These are phyloP conservation scores for Lophius piscatorius DNA, from an alignment of 2,113 vertebrate genomes.

Conservation along the genomic window DNA sequence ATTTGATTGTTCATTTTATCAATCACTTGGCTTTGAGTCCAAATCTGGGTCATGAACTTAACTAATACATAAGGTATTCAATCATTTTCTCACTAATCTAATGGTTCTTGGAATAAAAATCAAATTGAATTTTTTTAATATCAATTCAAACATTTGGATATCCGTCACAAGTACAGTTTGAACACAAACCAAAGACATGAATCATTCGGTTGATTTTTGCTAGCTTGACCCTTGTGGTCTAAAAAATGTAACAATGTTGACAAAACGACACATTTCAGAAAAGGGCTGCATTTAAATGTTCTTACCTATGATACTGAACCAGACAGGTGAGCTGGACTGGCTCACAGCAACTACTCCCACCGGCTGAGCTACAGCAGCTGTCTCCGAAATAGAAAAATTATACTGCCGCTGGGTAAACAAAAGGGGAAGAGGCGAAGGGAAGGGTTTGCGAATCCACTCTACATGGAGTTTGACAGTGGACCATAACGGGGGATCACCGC, in stretches of 20 bases:
- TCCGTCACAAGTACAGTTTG: no score
- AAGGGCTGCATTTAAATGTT: background rate
- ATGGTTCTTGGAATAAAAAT: background rate
- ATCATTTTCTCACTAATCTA: background rate
- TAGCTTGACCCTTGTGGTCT: background rate
- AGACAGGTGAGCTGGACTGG: conserved; percentile 88
- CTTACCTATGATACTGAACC: conserved; percentile 96
- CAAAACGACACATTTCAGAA: background rate
- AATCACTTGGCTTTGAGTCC: no score
- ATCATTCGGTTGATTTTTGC: no score
- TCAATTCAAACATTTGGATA: background rate
- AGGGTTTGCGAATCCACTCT: conserved; percentile 92
- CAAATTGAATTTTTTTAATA: background rate
- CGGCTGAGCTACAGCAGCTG: conserved; percentile 88
- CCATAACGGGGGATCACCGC: conserved; percentile 89
- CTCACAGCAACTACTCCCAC: conserved; percentile 91
- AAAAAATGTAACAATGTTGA: no score
- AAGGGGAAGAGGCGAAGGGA: conserved; percentile 82
- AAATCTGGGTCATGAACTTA: no score
- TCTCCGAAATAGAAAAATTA: conserved; percentile 93
- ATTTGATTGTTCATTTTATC: no score
- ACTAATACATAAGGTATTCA: no score
- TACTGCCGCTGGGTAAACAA: conserved; percentile 89
- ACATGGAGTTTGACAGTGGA: conserved; percentile 90
- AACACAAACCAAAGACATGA: no score